phyloP scores from a whole-genome alignment of 1,140 invertebrate genomes.

The Helicoverpa zea region DNA sequence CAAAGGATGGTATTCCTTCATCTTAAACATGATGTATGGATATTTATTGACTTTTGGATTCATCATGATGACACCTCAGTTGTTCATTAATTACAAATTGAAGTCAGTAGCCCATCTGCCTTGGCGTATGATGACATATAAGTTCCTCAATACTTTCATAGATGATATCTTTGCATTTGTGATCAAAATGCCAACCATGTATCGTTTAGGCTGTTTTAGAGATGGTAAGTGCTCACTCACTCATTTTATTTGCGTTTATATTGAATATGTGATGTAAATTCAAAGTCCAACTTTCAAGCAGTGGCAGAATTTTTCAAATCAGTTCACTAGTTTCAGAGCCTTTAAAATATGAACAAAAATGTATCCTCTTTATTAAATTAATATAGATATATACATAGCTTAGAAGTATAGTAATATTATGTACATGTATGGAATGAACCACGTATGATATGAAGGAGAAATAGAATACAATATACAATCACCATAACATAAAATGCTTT shows the following conservation, averaged over 20 bases:
- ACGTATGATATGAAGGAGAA: too few relatives aligned
- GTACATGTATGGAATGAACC: too few relatives aligned
- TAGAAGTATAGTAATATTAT: too few relatives aligned
- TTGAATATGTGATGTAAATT: slow-evolving; percentile 2
- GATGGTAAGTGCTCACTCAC: slow-evolving; percentile 90
- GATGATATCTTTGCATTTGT: slow-evolving; percentile 99
- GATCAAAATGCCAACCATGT: slow-evolving; percentile 99
- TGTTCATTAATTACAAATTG: slow-evolving; percentile 99
- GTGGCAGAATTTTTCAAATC: too few relatives aligned
- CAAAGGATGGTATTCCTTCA: slow-evolving; percentile 99
- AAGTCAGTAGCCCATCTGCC: slow-evolving; percentile 99
- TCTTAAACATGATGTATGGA: slow-evolving; percentile 98
- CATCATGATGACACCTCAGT: slow-evolving; percentile 99
- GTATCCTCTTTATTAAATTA: too few relatives aligned
- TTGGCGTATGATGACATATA: slow-evolving; percentile 99
- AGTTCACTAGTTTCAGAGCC: too few relatives aligned
- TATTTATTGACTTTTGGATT: slow-evolving; percentile 99
- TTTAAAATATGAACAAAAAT: too few relatives aligned
- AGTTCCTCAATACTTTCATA: slow-evolving; percentile 99
- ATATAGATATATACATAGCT: too few relatives aligned
- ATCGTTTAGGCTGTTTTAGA: slow-evolving; percentile 97
- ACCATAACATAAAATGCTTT: slow-evolving; percentile 23
- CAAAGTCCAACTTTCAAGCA: too few relatives aligned
- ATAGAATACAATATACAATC: too few relatives aligned
- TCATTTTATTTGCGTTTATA: neutral